A percentile compares a stretch with the other conserved stretches of the same genome.
Conservation (phyloP, 2,113 vertebrate species). For the Corythoichthys haematopterus region DNA sequence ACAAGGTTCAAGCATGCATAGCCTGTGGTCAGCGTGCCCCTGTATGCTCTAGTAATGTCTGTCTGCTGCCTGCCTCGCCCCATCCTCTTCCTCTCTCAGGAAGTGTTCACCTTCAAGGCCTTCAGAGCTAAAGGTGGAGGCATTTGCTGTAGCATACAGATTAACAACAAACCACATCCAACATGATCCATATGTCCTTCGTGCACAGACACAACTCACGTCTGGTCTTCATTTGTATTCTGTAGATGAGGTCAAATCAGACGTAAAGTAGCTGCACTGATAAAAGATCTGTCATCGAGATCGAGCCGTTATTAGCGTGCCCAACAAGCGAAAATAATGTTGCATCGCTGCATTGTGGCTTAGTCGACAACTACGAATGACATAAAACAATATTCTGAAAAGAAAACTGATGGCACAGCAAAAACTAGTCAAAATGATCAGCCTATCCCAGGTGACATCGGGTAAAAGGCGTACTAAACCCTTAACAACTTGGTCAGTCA, state of each 20-base stretch:
- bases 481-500: too few species aligned
- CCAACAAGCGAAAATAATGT: slow-evolving; percentile 26
- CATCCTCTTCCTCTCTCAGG: slow-evolving; percentile 31
- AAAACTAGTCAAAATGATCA: neutral
- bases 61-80: slow-evolving; percentile 25
- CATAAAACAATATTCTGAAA: slow-evolving; percentile 59
- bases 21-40: slow-evolving; percentile 56
- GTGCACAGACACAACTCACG: slow-evolving; percentile 2
- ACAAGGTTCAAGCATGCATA: slow-evolving; percentile 62
- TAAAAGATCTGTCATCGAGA: slow-evolving; percentile 31
- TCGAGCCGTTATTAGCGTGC: neutral
- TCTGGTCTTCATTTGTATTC: slow-evolving; percentile 18
- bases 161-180: slow-evolving; percentile 58
- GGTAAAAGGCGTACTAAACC: too few species aligned
- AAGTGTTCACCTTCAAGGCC: slow-evolving; percentile 49
- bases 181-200: slow-evolving; percentile 47
- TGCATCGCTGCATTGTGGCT: slow-evolving; percentile 50
- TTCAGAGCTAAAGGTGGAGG: slow-evolving; percentile 49
- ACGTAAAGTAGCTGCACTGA: slow-evolving; percentile 6
- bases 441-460: too few species aligned
- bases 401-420: slow-evolving; percentile 20
- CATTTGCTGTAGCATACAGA: slow-evolving; percentile 47
- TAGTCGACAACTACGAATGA: slow-evolving; percentile 48
- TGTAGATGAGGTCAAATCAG: slow-evolving; percentile 3
- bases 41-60: slow-evolving; percentile 42